Percentiles rank a stretch among this genome's conserved stretches.
These are phyloP conservation scores for Drosophila sp. DNA, from an alignment of 1,140 invertebrate species.

Conservation along the genomic window DNA sequence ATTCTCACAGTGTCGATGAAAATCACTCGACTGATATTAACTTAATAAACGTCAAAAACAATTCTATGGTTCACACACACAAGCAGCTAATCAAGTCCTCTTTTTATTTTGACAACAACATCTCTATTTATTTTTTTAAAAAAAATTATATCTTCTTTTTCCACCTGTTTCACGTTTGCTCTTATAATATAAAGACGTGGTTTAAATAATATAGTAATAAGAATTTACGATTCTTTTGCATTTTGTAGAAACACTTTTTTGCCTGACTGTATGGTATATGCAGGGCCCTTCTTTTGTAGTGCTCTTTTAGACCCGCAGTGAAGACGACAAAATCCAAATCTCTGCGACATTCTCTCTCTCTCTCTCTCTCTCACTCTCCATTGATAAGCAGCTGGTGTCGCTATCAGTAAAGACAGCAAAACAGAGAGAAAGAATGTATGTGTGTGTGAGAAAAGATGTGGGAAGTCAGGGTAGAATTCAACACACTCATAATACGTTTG, in stretches of 20 bases:
- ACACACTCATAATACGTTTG: conserved; percentile 25
- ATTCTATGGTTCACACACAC: neutral
- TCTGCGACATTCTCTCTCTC: conserved; percentile 16
- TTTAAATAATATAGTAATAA: too few species aligned
- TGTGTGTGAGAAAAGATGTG: neutral
- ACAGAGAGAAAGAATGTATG: neutral
- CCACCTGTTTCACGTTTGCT: too few species aligned
- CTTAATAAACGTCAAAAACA: conserved; percentile 8
- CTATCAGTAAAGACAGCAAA: conserved; percentile 36
- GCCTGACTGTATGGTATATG: neutral
- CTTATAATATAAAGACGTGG: too few species aligned
- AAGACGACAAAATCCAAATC: conserved; percentile 42
- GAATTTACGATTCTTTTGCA: too few species aligned
- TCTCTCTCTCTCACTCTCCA: conserved; percentile 11
- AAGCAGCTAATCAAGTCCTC: neutral
- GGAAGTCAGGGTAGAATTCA: neutral
- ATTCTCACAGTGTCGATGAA: too few species aligned
- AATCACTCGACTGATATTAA: too few species aligned
- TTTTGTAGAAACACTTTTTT: neutral
- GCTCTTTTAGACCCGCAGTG: conserved; percentile 13
- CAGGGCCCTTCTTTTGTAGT: conserved; percentile 37
- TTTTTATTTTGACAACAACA: too few species aligned
- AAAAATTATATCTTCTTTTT: too few species aligned
- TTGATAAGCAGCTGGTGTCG: conserved; percentile 42
- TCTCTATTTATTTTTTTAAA: too few species aligned